phyloP scores from a whole-genome alignment of 2,113 vertebrate genomes.

The Arenaria interpres region DNA sequence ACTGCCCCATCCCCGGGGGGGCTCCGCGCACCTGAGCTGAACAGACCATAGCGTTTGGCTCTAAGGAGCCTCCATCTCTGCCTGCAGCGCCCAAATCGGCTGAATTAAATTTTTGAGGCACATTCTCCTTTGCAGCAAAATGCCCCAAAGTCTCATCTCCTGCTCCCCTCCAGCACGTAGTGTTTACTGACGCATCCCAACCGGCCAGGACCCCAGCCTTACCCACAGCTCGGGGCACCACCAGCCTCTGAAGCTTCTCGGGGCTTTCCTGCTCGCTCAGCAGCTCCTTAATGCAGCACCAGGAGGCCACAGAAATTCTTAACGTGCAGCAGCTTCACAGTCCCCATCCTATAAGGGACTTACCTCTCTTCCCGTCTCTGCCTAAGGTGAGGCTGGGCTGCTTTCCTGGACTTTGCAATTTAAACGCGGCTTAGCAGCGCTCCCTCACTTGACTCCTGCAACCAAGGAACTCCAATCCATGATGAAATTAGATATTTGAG shows the following conservation, averaged over 20 bases:
- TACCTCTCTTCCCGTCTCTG: rapidly evolving
- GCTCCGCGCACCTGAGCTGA: neutral
- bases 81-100: too few relatives aligned
- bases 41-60: neutral
- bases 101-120: neutral
- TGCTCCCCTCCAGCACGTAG: neutral
- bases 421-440: rapidly evolving
- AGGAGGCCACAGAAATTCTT: rapidly evolving
- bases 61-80: neutral
- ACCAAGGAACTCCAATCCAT: neutral
- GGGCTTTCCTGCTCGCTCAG: neutral
- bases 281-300: rapidly evolving
- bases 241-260: rapidly evolving
- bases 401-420: neutral
- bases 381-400: rapidly evolving
- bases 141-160: neutral
- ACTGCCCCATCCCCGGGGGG: rapidly evolving
- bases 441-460: neutral
- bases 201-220: neutral
- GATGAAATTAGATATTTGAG: neutral
- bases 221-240: rapidly evolving
- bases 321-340: rapidly evolving
- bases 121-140: neutral
- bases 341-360: rapidly evolving
- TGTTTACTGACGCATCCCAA: neutral